Evolutionary conservation across 2,888 invertebrate genomes (phyloP), one percentile per base, ranked within the genome.

Genomic region (Creontiades dilutus): DNA sequence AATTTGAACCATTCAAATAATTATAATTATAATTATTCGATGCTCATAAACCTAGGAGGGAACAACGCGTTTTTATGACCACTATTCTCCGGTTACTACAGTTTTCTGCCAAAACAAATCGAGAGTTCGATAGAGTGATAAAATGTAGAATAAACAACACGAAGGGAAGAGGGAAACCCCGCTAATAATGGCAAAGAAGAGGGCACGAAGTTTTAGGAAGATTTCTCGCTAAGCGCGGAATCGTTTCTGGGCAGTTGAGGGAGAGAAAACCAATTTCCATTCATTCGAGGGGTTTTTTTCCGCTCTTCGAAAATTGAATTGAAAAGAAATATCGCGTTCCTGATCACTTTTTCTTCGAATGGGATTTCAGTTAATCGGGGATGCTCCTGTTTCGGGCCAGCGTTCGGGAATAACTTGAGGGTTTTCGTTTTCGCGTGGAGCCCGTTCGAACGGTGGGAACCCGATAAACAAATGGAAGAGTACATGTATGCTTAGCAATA

Each of bases 201-300:
- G 68, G 68, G 68, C 23, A 0, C 3, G 19, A 23, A 68, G 27
- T 68, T 68, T n/a, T 27, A 19, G 68, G 23, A 68, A 68, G 68
- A 68, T 68, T 68, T 23, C 68, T 27, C 68, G 68, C 68, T 68
- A 23, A 68, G 68, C 68, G 23, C 23, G 27, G 68, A 68, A 68
- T 57, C 68, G 27, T 68, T 61, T 19, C 68, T 13, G 57, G 57
- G n/a, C 57, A 57, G 57, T 57, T 57, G 23, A 68, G 68, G 27
- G 68, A 68, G 27, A 23, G 68, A 68, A 68, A 68, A 23, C 68
- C 68, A 68, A 68, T 68, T 68, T 68, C 68, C 68, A 68, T 68
- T 68, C 68, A 68, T 68, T 68, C 68, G 68, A 23, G 19, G 5
- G 13, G 52, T 68, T 68, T 68, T 68, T 68, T 52, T 52, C 19